Percentiles rank a stretch among this genome's conserved stretches.
Evolutionary conservation across 2,113 vertebrate species (phyloP).

Genomic region (Vicugna pacos): DNA sequence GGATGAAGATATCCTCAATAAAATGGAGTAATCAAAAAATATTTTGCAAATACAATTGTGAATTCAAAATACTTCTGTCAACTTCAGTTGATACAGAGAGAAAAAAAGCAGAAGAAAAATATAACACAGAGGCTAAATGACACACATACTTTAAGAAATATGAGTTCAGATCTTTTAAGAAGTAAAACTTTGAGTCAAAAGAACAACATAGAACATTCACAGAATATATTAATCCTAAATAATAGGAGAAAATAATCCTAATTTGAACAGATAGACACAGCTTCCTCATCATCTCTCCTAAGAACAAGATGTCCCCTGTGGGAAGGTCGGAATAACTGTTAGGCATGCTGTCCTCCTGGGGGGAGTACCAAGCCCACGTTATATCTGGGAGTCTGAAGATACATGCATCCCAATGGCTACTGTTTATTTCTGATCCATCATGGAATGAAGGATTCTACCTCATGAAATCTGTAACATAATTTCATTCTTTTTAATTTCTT

Average conservation of each 20-base stretch:
- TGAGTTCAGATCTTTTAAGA: neutral
- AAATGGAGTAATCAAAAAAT: neutral
- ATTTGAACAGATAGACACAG: neutral
- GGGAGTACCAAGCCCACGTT: neutral
- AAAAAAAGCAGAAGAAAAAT: neutral
- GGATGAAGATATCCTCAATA: neutral
- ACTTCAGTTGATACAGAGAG: neutral
- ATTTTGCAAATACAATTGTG: neutral
- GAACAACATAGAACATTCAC: neutral
- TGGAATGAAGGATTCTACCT: neutral
- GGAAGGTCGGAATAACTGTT: neutral
- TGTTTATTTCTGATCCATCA: neutral
- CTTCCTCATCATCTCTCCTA: neutral
- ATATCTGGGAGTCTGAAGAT: neutral
- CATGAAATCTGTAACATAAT: neutral
- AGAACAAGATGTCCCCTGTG: neutral
- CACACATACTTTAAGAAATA: neutral
- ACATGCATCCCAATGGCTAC: neutral
- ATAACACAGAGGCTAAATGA: neutral
- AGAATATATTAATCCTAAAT: neutral
- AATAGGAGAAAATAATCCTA: neutral
- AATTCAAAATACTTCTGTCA: neutral
- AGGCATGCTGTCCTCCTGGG: neutral
- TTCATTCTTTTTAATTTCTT: neutral
- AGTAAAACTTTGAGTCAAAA: neutral